These are phyloP conservation scores for Stichopus horrens DNA, from an alignment of 53 echinoderm and acorn worm genomes.

Conservation along the genomic window DNA sequence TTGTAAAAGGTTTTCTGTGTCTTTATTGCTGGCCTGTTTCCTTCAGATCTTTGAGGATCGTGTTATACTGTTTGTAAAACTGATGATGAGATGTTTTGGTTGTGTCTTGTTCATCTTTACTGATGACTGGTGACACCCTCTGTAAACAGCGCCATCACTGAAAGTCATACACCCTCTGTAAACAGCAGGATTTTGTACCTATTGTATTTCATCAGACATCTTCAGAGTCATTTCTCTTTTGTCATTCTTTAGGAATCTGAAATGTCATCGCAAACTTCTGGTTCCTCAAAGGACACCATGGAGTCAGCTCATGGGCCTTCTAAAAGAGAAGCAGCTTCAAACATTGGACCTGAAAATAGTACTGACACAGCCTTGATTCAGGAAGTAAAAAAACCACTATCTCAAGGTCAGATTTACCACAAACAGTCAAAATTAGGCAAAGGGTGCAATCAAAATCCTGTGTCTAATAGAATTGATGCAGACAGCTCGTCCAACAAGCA, in stretches of 20 bases:
- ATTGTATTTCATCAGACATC: background rate
- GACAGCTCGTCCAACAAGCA: slow-evolving; percentile 8
- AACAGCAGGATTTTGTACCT: background rate
- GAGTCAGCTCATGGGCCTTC: slow-evolving; percentile 15
- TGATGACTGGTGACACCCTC: no score
- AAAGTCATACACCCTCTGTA: no score
- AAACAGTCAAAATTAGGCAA: slow-evolving; percentile 17
- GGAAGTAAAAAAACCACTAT: slow-evolving; percentile 6
- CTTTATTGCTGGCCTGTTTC: no score
- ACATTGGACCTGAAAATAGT: slow-evolving; percentile 2
- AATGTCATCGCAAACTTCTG: slow-evolving; percentile 77
- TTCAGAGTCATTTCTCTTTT: background rate
- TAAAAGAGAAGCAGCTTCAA: background rate
- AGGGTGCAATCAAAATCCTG: slow-evolving; percentile 32
- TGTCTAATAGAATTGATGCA: background rate
- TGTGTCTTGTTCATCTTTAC: no score
- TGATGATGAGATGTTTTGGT: no score
- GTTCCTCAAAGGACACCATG: slow-evolving; percentile 77
- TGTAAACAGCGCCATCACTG: no score
- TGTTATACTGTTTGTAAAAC: no score
- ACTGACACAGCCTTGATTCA: slow-evolving; percentile 25
- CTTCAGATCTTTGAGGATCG: no score
- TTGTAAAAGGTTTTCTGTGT: no score
- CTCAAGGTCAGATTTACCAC: slow-evolving; percentile 1
- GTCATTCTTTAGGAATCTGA: slow-evolving; percentile 78